phyloP scores from a whole-genome alignment of 2,113 vertebrate genomes.

The Mobula hypostoma region DNA sequence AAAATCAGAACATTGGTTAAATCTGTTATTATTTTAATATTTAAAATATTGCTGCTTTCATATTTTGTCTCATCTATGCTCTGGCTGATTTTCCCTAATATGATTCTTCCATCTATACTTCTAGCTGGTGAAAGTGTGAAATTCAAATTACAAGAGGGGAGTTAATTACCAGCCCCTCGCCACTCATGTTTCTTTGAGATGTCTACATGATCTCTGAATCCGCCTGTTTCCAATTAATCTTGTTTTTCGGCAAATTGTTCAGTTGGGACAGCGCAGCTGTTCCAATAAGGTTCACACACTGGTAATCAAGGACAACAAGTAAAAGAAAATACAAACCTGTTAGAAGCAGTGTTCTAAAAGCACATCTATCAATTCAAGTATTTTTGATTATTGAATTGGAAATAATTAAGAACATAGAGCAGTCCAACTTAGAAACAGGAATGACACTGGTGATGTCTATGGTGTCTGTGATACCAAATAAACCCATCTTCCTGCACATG shows the following conservation, averaged over 20 bases:
- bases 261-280: background rate
- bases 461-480: no score
- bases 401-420: background rate
- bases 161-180: background rate
- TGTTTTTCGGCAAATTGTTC: background rate
- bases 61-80: background rate
- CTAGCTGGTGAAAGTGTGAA: background rate
- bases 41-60: background rate
- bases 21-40: background rate
- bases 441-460: no score
- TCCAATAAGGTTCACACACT: background rate
- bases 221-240: background rate
- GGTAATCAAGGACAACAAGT: background rate
- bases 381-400: background rate
- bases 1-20: background rate
- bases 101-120: background rate
- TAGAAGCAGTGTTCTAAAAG: no score
- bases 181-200: conserved; percentile 11
- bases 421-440: no score
- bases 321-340: background rate
- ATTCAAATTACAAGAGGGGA: conserved; percentile 17
- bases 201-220: background rate
- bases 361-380: background rate
- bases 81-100: background rate
- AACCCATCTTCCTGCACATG: no score